Evolutionary conservation across 1,140 invertebrate genomes (phyloP).

Genomic region (Elysia chlorotica): DNA sequence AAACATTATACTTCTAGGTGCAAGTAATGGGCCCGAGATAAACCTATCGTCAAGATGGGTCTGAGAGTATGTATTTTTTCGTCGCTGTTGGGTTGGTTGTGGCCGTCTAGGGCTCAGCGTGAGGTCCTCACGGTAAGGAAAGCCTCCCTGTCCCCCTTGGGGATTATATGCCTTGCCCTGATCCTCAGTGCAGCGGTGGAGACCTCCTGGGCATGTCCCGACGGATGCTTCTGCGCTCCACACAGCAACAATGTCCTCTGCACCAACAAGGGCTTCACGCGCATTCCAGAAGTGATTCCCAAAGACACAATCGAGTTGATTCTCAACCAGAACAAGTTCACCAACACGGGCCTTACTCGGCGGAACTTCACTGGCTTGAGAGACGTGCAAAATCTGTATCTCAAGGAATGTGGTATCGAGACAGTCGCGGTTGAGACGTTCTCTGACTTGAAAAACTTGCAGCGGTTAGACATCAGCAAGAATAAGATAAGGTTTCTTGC

Average conservation of each 20-base stretch:
- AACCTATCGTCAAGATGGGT: no score
- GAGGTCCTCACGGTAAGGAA: no score
- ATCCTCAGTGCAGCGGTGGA: constrained; percentile 12
- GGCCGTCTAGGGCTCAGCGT: no score
- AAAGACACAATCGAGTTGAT: constrained; percentile 52
- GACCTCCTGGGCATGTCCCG: constrained; percentile 42
- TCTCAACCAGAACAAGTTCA: constrained; percentile 56
- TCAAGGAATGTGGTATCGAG: constrained; percentile 58
- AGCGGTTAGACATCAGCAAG: constrained; percentile 58
- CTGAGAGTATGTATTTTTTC: no score
- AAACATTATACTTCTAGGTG: no score
- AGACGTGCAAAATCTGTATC: constrained; percentile 52
- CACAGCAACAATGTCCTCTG: constrained; percentile 57
- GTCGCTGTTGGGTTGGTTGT: no score
- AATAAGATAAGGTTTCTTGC: constrained; percentile 53
- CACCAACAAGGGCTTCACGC: constrained; percentile 44
- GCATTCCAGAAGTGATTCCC: constrained; percentile 56
- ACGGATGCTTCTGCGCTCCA: constrained; percentile 55
- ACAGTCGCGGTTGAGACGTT: constrained; percentile 55
- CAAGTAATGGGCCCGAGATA: no score
- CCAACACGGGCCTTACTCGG: constrained; percentile 36
- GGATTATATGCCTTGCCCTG: constrained; percentile 12
- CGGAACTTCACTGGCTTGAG: constrained; percentile 50
- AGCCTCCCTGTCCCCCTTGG: no score
- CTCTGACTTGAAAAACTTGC: constrained; percentile 48